Percentiles rank a stretch among this genome's conserved stretches.
These are phyloP conservation scores for Meteorus sp. DNA, from an alignment of 1,140 invertebrate species.

Conservation along the genomic window DNA sequence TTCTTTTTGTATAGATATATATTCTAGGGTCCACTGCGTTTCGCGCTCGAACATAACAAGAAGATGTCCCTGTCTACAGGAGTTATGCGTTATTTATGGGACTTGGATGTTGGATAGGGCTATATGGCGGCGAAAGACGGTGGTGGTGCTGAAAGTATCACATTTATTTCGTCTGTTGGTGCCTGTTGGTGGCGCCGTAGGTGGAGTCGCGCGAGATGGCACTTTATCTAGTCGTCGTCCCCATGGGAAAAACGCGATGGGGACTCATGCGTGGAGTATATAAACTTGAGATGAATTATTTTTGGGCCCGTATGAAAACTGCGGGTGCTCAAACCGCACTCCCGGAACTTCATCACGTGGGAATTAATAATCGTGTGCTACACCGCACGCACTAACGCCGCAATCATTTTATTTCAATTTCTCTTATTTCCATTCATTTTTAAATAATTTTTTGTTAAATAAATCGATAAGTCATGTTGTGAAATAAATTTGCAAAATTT, in stretches of 20 bases:
- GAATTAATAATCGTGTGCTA: constrained; percentile 22
- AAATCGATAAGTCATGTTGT: constrained; percentile 1
- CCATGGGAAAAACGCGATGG: constrained; percentile 8
- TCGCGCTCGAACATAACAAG: constrained; percentile 20
- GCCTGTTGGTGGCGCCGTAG: constrained; percentile 31
- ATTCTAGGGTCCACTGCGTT: constrained; percentile 25
- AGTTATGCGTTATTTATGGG: constrained; percentile 49
- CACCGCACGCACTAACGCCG: not conserved
- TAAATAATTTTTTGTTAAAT: not conserved
- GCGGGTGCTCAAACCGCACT: constrained; percentile 22
- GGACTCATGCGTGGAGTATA: constrained; percentile 14
- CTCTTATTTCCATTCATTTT: constrained; percentile 14
- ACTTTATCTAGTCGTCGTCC: constrained; percentile 33
- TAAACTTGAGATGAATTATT: constrained; percentile 28
- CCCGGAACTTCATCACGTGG: constrained; percentile 17
- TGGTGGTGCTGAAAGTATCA: constrained; percentile 48
- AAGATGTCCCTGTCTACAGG: constrained; percentile 24
- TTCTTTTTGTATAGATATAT: not conserved
- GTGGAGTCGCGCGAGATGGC: constrained; percentile 36
- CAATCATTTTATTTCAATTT: not conserved
- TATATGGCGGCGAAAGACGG: constrained; percentile 24
- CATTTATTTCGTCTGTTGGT: constrained; percentile 28
- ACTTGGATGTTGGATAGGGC: constrained; percentile 23
- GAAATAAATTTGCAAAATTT: too few species aligned
- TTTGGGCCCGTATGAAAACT: constrained; percentile 20